These are phyloP conservation scores for Leptarthrus brevirostris DNA, from an alignment of 2,888 invertebrate genomes.

Conservation along the genomic window DNA sequence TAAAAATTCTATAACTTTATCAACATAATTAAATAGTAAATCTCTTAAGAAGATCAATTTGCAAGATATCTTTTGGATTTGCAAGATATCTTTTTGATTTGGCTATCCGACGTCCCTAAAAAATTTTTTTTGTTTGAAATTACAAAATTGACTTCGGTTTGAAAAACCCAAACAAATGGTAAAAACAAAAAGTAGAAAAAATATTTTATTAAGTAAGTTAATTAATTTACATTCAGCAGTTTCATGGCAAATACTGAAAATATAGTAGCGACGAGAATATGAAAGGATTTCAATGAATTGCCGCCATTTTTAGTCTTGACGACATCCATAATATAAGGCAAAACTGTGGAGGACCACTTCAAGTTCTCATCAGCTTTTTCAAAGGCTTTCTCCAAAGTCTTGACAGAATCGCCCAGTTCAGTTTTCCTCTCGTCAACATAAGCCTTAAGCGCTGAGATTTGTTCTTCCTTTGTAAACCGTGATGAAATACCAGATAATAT, in stretches of 20 bases:
- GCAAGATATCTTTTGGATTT: too few species aligned
- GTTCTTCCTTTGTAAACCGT: slow-evolving; percentile 61
- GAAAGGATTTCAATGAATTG: background rate
- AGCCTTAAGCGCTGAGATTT: slow-evolving; percentile 57
- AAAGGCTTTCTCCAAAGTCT: slow-evolving; percentile 59
- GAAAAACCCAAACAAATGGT: too few species aligned
- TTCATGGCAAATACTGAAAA: background rate
- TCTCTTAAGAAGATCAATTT: too few species aligned
- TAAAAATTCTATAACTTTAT: too few species aligned
- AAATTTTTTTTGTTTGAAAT: too few species aligned
- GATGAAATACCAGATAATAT: slow-evolving; percentile 62
- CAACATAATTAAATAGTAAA: too few species aligned
- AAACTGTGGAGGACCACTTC: slow-evolving; percentile 60
- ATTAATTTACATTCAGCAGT: background rate
- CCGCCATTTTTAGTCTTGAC: slow-evolving; percentile 17
- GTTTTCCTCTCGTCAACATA: slow-evolving; percentile 58
- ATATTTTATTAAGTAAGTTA: background rate
- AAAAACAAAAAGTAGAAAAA: background rate
- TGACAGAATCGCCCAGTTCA: slow-evolving; percentile 60
- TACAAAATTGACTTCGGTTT: too few species aligned
- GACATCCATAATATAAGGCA: slow-evolving; percentile 53
- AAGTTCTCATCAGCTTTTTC: slow-evolving; percentile 61
- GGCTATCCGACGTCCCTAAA: too few species aligned
- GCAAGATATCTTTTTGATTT: too few species aligned
- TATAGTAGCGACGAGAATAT: background rate